Evolutionary conservation across 2,797 vertebrate species (phyloP), one percentile per base, ranked within the genome.

Genomic region (Poecilia velifera): DNA sequence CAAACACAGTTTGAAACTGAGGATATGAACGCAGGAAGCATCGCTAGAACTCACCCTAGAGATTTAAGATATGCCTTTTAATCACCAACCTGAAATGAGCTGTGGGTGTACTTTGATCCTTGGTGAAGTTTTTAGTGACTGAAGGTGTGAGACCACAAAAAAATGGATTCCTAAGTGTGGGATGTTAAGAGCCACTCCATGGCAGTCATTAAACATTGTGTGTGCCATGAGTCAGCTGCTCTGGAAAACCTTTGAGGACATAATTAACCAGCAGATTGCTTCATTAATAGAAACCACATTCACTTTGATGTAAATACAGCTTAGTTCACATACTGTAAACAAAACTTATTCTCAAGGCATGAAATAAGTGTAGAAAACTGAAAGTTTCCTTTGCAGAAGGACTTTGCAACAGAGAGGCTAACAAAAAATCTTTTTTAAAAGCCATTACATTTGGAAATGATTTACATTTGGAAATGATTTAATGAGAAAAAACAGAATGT

Each of bases 131-230:
- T 77, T 53, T 22, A 1, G 73, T 81, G 72, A 64, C 43, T 74
- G 47, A 73, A 83, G 74, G 39, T 87, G 55, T 75, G 78, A 81
- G 77, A 82, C 55, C 39, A 62, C 59, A 79, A 47, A 31, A 31
- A 77, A 86, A 84, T 49, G 46, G 82, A 82, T 78, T 74, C 46
- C 73, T 74, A 72, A 43, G 72, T 53, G 74, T 53, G 74, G 77
- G 88, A 85, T 45, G 87, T 87, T 82, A 86, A 78, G 74, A 82
- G 28, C 81, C 51, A 9, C 68, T 75, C 68, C 47, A 9, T 80
- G 76, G 82, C 79, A 76, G 77, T 80, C 55, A 72, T 22, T 46
- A 49, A 70, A 59, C 31, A 7, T 45, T 57, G 14, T 43, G 77
- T 43, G 76, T 34, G 34, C 66, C 64, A 72, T 0, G 2, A 87